Evolutionary conservation across 2,113 vertebrate species (phyloP).

Genomic region (Cyphomyrus plagiostoma): DNA sequence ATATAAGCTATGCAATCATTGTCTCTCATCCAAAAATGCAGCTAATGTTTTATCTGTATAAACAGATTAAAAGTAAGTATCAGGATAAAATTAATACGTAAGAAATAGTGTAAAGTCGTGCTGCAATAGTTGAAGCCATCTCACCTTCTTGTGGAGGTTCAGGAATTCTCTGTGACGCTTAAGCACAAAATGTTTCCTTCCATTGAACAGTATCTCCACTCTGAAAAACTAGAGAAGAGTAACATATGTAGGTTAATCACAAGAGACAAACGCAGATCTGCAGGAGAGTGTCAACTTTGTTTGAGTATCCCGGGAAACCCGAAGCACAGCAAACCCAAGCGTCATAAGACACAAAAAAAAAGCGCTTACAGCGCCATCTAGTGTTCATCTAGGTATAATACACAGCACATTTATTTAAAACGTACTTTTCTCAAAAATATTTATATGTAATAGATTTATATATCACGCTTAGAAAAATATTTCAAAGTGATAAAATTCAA

Average conservation of each 20-base stretch:
- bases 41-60: not conserved
- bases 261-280: not conserved
- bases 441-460: not conserved
- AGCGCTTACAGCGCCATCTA: not conserved
- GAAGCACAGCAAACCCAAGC: no score
- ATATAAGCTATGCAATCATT: not conserved
- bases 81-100: not conserved
- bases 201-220: slow-evolving; percentile 80
- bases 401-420: not conserved
- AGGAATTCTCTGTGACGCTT: slow-evolving; percentile 84
- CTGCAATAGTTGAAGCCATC: slow-evolving; percentile 7
- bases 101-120: not conserved
- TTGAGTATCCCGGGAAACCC: not conserved
- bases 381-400: not conserved
- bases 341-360: not conserved
- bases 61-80: not conserved
- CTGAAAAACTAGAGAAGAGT: slow-evolving; percentile 68
- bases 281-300: not conserved
- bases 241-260: not conserved
- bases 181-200: slow-evolving; percentile 76
- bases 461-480: not conserved
- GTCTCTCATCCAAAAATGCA: not conserved
- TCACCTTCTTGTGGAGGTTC: slow-evolving; percentile 79
- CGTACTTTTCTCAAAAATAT: not conserved
- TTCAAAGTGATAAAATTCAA: not conserved